Evolutionary conservation across 2,888 invertebrate genomes (phyloP).

Genomic region (Calliscelio sp.): DNA sequence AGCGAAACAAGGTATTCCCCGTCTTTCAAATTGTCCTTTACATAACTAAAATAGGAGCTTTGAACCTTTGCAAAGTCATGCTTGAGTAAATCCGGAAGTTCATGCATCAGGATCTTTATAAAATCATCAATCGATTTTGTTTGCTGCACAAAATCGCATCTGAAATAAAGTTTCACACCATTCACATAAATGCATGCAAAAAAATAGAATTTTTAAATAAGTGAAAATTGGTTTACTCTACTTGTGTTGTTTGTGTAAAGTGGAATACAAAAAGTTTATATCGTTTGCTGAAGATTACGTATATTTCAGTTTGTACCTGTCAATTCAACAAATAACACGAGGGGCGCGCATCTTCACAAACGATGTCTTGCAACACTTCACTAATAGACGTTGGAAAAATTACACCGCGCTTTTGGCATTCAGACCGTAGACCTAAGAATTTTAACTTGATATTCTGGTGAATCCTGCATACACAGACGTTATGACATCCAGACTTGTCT

Average conservation of each 20-base stretch:
- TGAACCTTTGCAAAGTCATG: conserved; percentile 2
- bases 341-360: conserved; percentile 21
- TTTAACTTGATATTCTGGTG: conserved; percentile 38
- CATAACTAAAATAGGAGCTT: background rate
- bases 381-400: conserved; percentile 23
- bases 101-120: background rate
- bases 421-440: conserved; percentile 16
- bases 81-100: background rate
- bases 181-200: too few species aligned
- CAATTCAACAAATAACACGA: conserved; percentile 32
- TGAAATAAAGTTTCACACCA: background rate
- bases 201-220: too few species aligned
- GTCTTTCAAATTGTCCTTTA: background rate
- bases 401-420: conserved; percentile 20
- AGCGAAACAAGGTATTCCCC: background rate
- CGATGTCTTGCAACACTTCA: conserved; percentile 26
- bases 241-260: too few species aligned
- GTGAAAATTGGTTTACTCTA: background rate
- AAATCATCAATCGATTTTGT: background rate
- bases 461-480: conserved; percentile 49
- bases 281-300: too few species aligned
- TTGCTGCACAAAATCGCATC: background rate
- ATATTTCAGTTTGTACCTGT: conserved; percentile 30
- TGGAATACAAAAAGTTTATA: too few species aligned
- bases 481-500: conserved; percentile 45